Percentiles rank a stretch among this genome's conserved stretches.
These are phyloP conservation scores for Rhegmatorhina hoffmannsi DNA, from an alignment of 2,113 vertebrate genomes.

Conservation along the genomic window DNA sequence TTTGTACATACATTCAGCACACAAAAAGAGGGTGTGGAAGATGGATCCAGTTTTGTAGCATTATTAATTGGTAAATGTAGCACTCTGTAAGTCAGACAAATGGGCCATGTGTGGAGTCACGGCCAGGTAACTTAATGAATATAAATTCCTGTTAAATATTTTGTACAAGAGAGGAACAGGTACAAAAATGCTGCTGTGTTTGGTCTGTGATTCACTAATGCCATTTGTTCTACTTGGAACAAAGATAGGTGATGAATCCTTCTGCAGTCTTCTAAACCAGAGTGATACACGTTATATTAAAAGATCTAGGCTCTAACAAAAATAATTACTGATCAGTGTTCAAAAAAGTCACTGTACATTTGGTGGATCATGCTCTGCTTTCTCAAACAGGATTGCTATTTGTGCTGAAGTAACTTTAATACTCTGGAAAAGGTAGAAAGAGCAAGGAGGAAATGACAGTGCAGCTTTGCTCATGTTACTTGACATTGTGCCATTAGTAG, in stretches of 20 bases:
- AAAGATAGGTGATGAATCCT: neutral
- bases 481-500: neutral
- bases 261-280: neutral
- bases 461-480: neutral
- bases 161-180: neutral
- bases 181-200: neutral
- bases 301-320: neutral
- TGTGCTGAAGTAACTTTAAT: neutral
- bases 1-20: neutral
- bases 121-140: neutral
- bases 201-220: neutral
- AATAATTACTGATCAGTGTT: neutral
- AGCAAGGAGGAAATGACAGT: neutral
- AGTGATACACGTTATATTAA: neutral
- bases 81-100: neutral
- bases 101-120: neutral
- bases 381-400: neutral
- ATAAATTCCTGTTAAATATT: neutral
- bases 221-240: neutral
- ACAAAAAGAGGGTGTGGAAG: neutral
- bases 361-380: neutral
- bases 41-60: neutral
- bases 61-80: neutral
- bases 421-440: neutral
- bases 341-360: neutral